A percentile compares a stretch with the other conserved stretches of the same genome.
Conservation (phyloP, 1,140 invertebrate species). For the Zaprionus tsacasi region DNA sequence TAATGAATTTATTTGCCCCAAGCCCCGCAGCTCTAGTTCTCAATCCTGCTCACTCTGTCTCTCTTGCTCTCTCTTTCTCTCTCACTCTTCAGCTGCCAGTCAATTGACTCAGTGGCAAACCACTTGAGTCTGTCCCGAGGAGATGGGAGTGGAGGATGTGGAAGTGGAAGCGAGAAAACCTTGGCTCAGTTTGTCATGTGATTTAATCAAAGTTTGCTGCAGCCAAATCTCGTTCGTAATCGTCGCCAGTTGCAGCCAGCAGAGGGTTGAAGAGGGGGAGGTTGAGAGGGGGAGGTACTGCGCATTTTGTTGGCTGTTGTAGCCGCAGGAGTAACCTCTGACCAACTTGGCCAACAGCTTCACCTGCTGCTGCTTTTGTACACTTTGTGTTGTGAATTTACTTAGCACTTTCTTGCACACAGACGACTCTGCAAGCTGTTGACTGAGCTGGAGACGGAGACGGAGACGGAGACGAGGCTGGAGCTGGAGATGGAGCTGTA, state of each 20-base stretch:
- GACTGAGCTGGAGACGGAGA: not conserved
- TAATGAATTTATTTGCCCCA: conserved; percentile 76
- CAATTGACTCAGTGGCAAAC: conserved; percentile 56
- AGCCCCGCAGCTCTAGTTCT: conserved; percentile 8
- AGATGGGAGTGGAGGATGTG: not conserved
- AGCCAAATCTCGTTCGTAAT: conserved; percentile 61
- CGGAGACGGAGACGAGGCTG: not conserved
- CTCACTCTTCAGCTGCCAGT: conserved; percentile 7
- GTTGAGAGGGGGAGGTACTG: conserved; percentile 12
- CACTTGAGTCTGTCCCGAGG: conserved; percentile 56
- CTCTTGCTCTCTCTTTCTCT: not conserved
- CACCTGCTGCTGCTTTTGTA: conserved; percentile 25
- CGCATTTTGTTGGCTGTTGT: conserved; percentile 45
- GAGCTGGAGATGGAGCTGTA: not conserved
- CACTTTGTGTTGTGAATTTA: conserved; percentile 76
- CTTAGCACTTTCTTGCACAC: conserved; percentile 74
- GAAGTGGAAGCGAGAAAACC: not conserved
- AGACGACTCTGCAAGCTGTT: conserved; percentile 46
- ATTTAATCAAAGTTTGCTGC: conserved; percentile 79
- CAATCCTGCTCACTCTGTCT: not conserved
- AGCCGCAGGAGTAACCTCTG: conserved; percentile 42
- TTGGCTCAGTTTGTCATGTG: conserved; percentile 62
- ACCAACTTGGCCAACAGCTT: conserved; percentile 17
- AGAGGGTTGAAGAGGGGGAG: not conserved
- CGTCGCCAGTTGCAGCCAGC: conserved; percentile 21